phyloP scores from a whole-genome alignment of 1,140 invertebrate species.

The Archegozetes longisetosus region DNA sequence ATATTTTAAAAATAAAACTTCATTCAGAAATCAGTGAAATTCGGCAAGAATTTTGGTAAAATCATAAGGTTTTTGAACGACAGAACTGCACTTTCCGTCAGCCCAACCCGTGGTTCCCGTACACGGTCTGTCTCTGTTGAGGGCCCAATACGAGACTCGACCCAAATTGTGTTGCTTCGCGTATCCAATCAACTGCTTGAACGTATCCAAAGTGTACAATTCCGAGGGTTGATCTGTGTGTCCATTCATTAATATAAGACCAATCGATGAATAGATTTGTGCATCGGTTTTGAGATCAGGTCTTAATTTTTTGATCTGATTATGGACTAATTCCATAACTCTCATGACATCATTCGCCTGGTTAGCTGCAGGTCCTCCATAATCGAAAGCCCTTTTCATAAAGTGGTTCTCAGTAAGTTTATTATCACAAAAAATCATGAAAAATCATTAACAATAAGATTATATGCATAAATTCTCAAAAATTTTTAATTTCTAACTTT shows the following conservation, averaged over 20 bases:
- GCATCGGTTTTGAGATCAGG: background rate
- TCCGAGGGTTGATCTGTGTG: constrained; percentile 11
- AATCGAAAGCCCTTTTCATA: constrained; percentile 8
- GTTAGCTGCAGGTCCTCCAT: constrained; percentile 1
- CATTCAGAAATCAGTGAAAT: constrained; percentile 4
- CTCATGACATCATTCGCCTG: background rate
- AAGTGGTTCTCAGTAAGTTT: background rate
- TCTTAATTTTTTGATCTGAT: background rate
- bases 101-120: constrained; percentile 1
- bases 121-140: constrained; percentile 10
- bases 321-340: constrained; percentile 8
- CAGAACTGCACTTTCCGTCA: background rate
- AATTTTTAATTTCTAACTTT: background rate
- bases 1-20: no score
- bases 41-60: constrained; percentile 6
- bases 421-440: background rate
- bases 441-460: no score
- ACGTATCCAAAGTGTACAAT: constrained; percentile 6
- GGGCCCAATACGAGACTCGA: constrained; percentile 8
- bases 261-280: constrained; percentile 3
- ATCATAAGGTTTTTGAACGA: background rate
- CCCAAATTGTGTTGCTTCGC: background rate
- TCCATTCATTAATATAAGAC: constrained; percentile 13
- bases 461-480: background rate
- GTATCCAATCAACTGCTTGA: background rate